Evolutionary conservation across 2,797 vertebrate species (phyloP).

Genomic region (Poeciliopsis infans): DNA sequence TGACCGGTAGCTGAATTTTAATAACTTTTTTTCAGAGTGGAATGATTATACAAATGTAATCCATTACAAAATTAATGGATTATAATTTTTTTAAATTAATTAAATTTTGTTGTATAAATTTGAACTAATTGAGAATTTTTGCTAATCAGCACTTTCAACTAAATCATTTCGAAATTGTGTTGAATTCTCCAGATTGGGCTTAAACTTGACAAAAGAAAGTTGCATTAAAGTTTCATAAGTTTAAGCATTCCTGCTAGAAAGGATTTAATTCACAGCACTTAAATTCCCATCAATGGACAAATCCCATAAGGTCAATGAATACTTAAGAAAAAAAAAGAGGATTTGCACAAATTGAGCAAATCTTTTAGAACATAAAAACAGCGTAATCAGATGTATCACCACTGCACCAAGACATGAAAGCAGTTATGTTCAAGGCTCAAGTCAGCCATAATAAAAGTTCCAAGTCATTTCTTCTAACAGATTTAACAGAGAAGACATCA

Average conservation of each 20-base stretch:
- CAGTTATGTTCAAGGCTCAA: no score
- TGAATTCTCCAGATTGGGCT: not conserved
- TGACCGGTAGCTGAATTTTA: not conserved
- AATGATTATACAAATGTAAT: not conserved
- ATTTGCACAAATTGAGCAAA: no score
- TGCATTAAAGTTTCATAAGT: not conserved
- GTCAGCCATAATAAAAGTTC: no score
- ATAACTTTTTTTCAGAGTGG: not conserved
- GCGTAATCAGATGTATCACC: not conserved
- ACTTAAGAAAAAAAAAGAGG: not conserved
- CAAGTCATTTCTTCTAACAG: no score
- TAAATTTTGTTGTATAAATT: not conserved
- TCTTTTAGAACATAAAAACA: not conserved
- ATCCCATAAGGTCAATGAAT: not conserved
- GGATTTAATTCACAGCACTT: not conserved
- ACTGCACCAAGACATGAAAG: not conserved
- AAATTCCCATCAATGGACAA: not conserved
- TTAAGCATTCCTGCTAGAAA: not conserved
- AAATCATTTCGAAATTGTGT: not conserved
- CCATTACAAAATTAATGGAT: not conserved
- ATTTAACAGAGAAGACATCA: no score
- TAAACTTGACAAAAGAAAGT: not conserved
- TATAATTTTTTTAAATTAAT: no score
- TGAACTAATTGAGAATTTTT: not conserved
- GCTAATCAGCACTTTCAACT: not conserved